Base-by-base conservation (phyloP, 64 coral and sea anemone genomes). In the Platygyra sinensis region DNA sequence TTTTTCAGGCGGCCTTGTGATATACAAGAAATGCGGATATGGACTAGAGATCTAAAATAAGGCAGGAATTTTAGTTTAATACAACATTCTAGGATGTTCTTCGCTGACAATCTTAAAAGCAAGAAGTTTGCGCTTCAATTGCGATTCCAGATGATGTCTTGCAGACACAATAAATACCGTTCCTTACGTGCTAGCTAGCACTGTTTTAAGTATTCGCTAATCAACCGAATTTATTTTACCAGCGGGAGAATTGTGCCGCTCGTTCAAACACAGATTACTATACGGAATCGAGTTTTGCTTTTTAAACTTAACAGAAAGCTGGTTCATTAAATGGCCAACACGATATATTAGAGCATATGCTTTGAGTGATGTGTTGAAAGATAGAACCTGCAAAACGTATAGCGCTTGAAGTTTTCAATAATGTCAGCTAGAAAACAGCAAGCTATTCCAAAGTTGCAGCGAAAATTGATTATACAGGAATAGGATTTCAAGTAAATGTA, bases 281-380 rank as follows among this genome's bases (percentile, higher is more conserved):
- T 5, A 16, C 80, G 29, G 62, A 39, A 32, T 83, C 55, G 59
- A 61, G 2, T 83, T n/a, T 65, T 64, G 20, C 65, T 25, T 69
- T 69, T 69, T 69, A 69, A 69, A 69, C 24, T n/a, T 57, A 57
- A 29, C 11, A 22, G 65, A 83, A 85, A 24, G 24, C 15, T 79
- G 76, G 22, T 29, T 57, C 10, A 25, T 79, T 46, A 55, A 36
- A 46, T 85, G 62, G 17, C 38, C 62, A 72, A 51, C 81, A 38
- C 69, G 52, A 30, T 61, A 28, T 25, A 24, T 12, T 46, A 25
- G 18, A 51, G 75, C 42, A 46, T 46, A 46, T 46, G 42, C 39
- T 64, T 49, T 46, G 17, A 80, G 30, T 31, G 28, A 82, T 82
- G 79, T 30, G 79, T 62, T 82, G 79, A 82, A 60, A 82, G 79